Evolutionary conservation across 2,888 invertebrate genomes (phyloP).

Genomic region (Anodontia alba): DNA sequence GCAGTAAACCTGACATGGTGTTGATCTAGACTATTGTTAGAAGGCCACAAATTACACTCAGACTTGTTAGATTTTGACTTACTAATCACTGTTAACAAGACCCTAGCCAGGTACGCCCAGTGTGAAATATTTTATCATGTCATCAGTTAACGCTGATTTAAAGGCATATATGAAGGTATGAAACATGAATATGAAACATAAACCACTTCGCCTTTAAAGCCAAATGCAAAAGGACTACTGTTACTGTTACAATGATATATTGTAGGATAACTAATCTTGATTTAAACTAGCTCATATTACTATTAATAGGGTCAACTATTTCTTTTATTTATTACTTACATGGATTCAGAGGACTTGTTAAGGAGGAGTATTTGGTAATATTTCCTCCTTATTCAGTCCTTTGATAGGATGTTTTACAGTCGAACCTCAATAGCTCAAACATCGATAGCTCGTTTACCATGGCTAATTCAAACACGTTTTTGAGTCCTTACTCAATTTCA

Average conservation of each 20-base stretch:
- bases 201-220: background rate
- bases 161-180: slow-evolving; percentile 9
- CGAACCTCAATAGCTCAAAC: too few species aligned
- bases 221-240: slow-evolving; percentile 1
- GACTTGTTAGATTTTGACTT: slow-evolving; percentile 1
- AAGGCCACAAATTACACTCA: slow-evolving; percentile 7
- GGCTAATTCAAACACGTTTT: too few species aligned
- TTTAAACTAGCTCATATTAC: slow-evolving; percentile 1
- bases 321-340: background rate
- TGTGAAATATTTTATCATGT: slow-evolving; percentile 6
- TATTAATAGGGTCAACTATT: slow-evolving; percentile 9
- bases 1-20: too few species aligned
- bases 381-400: too few species aligned
- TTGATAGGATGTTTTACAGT: too few species aligned
- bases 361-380: too few species aligned
- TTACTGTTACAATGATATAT: slow-evolving; percentile 8
- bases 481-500: too few species aligned
- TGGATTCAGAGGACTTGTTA: too few species aligned
- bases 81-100: slow-evolving; percentile 8
- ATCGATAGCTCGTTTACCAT: too few species aligned
- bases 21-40: slow-evolving; percentile 1
- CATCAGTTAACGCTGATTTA: slow-evolving; percentile 13
- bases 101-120: background rate
- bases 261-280: slow-evolving; percentile 15
- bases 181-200: slow-evolving; percentile 7